Percentiles rank a stretch among this genome's conserved stretches.
Evolutionary conservation across 2,113 vertebrate genomes (phyloP).

Genomic region (Greenwoodochromis staneri): DNA sequence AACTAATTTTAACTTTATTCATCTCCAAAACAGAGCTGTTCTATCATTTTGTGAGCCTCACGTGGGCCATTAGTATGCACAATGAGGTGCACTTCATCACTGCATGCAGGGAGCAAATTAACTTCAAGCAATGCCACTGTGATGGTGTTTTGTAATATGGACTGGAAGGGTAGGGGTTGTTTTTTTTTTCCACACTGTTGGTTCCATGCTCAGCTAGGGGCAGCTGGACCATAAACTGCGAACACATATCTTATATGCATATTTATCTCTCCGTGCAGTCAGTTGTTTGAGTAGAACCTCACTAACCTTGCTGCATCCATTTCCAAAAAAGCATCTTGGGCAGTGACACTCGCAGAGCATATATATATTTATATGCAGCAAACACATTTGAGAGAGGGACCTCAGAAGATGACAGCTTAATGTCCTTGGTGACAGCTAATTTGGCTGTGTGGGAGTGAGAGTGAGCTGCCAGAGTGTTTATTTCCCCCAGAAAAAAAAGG

Average conservation of each 20-base stretch:
- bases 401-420: conserved; percentile 40
- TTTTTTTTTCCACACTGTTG: background rate
- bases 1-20: conserved; percentile 42
- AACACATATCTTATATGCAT: background rate
- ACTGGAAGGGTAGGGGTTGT: background rate
- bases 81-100: conserved; percentile 52
- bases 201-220: background rate
- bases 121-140: conserved; percentile 34
- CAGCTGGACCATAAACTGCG: background rate
- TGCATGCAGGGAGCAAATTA: conserved; percentile 50
- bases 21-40: conserved; percentile 36
- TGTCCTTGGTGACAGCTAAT: conserved; percentile 52
- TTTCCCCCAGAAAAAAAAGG: conserved; percentile 3
- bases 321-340: background rate
- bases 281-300: background rate
- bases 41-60: conserved; percentile 37
- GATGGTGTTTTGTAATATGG: conserved; percentile 18
- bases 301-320: background rate
- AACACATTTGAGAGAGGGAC: conserved; percentile 10
- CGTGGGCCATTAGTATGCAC: conserved; percentile 50
- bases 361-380: background rate
- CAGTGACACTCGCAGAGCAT: background rate
- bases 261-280: background rate
- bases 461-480: conserved; percentile 29
- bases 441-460: conserved; percentile 43